Base-by-base conservation (phyloP, 1,140 invertebrate species). In the Polypedilum vanderplanki region DNA sequence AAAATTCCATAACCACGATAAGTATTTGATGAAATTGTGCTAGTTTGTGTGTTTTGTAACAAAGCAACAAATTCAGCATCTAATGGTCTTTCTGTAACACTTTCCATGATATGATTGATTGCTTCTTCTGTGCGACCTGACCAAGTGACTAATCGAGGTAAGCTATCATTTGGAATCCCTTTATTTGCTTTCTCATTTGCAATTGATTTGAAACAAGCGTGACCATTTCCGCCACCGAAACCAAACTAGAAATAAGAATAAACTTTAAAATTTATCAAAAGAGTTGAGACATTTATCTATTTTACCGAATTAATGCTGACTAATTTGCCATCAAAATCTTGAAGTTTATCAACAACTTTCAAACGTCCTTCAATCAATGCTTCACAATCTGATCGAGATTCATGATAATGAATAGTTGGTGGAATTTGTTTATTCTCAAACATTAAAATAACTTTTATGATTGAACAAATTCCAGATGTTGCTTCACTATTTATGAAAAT, bases 81-180 rank as follows among this genome's bases (percentile, higher is more conserved):
- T 15, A 83, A 79, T 41, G 85, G 80, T 73, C 87, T 79, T 57
- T 85, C 79, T 75, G 85, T 85, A 8, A 87, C 85, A 77, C 88
- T 86, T 46, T 87, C 82, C 15, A 95, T 82, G 73, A 94, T 84
- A 41, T 81, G 79, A 24, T 87, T 82, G 24, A 94, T 88, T 8
- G 90, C 90, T 73, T 91, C 88, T 79, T 93, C 87, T 0, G 93
- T 96, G 77, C 95, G 86, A 17, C 93, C 94, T 33, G 91, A 91
- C 70, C 91, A 89, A 3, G 88, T 84, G 20, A 94, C 84, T 7
- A 96, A 83, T 75, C 91, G 86, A 7, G 90, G 91, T 73, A 88
- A 77, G 7, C 76, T 76, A 76, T 81, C 79, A 7, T 74, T 22
- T 1, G 78, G 77, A 75, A 70, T 24, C 7, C 77, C 76, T 78